A percentile compares a stretch with the other conserved stretches of the same genome.
These are phyloP conservation scores for Ellobium chinense DNA, from an alignment of 2,888 invertebrate species.

Conservation along the genomic window DNA sequence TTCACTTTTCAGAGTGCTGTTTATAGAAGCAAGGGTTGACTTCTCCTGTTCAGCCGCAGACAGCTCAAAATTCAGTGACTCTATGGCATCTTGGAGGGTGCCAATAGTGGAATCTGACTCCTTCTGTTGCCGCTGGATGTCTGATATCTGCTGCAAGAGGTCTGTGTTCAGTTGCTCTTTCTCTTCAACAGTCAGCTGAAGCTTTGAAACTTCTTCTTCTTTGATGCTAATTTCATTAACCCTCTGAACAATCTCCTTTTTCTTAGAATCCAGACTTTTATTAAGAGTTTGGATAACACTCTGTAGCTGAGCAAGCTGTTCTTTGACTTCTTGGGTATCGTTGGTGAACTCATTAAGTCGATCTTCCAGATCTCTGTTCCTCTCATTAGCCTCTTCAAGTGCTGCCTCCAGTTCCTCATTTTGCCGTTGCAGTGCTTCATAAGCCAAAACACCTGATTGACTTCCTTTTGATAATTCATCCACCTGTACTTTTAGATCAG, in stretches of 20 bases:
- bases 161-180: slow-evolving; percentile 17
- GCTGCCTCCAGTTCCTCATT: slow-evolving; percentile 23
- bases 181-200: slow-evolving; percentile 21
- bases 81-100: slow-evolving; percentile 64
- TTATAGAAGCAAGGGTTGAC: slow-evolving; percentile 47
- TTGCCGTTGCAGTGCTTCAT: slow-evolving; percentile 13
- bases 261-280: slow-evolving; percentile 40
- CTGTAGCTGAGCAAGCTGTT: slow-evolving; percentile 37
- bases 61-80: slow-evolving; percentile 65
- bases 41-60: slow-evolving; percentile 57
- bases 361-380: slow-evolving; percentile 34
- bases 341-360: slow-evolving; percentile 28
- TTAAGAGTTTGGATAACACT: slow-evolving; percentile 36
- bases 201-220: slow-evolving; percentile 52
- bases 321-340: slow-evolving; percentile 31
- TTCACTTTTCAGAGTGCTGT: slow-evolving; percentile 21
- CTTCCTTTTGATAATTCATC: not conserved
- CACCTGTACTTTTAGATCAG: slow-evolving; percentile 3
- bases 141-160: slow-evolving; percentile 9
- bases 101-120: slow-evolving; percentile 51
- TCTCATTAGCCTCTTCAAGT: slow-evolving; percentile 14
- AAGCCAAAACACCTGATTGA: slow-evolving; percentile 9
- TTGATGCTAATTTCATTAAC: slow-evolving; percentile 53
- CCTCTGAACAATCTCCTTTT: slow-evolving; percentile 40
- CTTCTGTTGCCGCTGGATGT: not conserved